phyloP scores from a whole-genome alignment of 2,888 invertebrate species.

The Leucophora obtusa region DNA sequence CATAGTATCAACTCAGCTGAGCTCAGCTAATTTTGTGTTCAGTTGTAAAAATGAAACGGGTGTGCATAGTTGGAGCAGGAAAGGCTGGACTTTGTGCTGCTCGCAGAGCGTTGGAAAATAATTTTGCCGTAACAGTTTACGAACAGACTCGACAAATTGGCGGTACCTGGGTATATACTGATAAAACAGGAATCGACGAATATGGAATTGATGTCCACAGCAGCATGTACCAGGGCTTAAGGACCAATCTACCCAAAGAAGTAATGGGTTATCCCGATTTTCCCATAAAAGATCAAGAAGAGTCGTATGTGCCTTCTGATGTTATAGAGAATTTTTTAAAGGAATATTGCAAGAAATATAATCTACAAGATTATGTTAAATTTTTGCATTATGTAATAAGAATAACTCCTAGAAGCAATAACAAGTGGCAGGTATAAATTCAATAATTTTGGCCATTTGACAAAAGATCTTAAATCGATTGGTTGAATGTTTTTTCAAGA shows the following conservation, averaged over 20 bases:
- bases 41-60: conserved; percentile 66
- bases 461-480: too few species aligned
- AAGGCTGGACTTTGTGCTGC: conserved; percentile 93
- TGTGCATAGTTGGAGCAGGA: conserved; percentile 91
- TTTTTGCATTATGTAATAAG: conserved; percentile 82
- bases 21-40: conserved; percentile 23
- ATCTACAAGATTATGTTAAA: conserved; percentile 83
- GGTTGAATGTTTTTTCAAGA: too few species aligned
- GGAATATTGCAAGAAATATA: conserved; percentile 85
- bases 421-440: conserved; percentile 83
- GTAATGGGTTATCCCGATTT: conserved; percentile 93
- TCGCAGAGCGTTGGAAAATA: conserved; percentile 82
- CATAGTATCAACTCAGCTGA: not conserved
- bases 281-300: conserved; percentile 79
- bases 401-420: conserved; percentile 79
- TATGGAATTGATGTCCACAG: conserved; percentile 91
- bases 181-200: conserved; percentile 85
- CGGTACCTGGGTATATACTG: conserved; percentile 95
- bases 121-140: conserved; percentile 83
- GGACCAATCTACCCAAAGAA: conserved; percentile 96
- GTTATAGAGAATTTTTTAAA: conserved; percentile 88
- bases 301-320: conserved; percentile 86
- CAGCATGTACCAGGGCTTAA: conserved; percentile 95
- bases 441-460: too few species aligned
- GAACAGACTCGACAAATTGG: conserved; percentile 89